Evolutionary conservation across 2,797 vertebrate species (phyloP).

Genomic region (Cephalopachus bancanus): DNA sequence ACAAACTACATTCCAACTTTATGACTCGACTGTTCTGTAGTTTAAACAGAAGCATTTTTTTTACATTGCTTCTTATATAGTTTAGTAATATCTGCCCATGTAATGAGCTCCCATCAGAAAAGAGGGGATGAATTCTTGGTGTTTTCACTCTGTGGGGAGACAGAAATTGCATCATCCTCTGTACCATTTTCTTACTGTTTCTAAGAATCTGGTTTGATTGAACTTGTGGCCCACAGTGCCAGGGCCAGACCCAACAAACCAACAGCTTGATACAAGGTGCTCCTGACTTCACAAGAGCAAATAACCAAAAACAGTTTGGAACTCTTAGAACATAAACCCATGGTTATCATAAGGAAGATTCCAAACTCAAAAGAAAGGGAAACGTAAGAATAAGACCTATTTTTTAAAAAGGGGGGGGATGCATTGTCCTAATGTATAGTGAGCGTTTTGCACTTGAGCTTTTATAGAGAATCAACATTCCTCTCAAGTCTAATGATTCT

Average conservation of each 20-base stretch:
- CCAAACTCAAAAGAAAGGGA: neutral
- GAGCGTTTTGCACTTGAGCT: neutral
- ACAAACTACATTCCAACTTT: neutral
- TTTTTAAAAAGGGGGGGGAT: neutral
- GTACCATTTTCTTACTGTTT: slow-evolving; percentile 69
- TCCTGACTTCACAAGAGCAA: slow-evolving; percentile 78
- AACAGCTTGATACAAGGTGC: slow-evolving; percentile 63
- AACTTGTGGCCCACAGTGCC: slow-evolving; percentile 77
- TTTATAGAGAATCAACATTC: neutral
- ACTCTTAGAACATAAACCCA: neutral
- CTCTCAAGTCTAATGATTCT: neutral
- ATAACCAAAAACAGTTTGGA: slow-evolving; percentile 36
- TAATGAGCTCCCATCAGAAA: slow-evolving; percentile 71
- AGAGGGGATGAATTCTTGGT: slow-evolving; percentile 50
- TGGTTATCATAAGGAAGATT: neutral
- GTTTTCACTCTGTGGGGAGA: slow-evolving; percentile 81
- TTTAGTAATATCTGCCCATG: slow-evolving; percentile 78
- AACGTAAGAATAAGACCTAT: neutral
- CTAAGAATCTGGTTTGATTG: slow-evolving; percentile 71
- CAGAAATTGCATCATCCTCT: slow-evolving; percentile 69
- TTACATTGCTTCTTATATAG: slow-evolving; percentile 17
- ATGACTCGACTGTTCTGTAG: neutral
- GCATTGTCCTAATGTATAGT: neutral
- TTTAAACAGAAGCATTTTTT: slow-evolving; percentile 56
- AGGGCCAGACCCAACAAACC: slow-evolving; percentile 69